These are phyloP conservation scores for Masnerella sp. DNA, from an alignment of 2,888 invertebrate species.

Conservation along the genomic window DNA sequence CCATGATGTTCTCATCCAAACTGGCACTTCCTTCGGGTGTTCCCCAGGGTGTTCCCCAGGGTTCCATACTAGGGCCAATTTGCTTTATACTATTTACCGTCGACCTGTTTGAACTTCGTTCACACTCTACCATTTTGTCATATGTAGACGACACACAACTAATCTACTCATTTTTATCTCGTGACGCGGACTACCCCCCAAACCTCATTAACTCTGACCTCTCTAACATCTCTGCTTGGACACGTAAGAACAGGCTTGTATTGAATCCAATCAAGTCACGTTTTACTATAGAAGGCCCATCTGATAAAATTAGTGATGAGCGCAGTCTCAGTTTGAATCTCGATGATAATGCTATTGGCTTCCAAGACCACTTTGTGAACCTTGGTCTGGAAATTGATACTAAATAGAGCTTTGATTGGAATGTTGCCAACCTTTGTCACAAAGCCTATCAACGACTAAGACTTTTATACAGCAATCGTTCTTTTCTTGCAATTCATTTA, in stretches of 20 bases:
- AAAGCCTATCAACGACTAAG: conserved; percentile 2
- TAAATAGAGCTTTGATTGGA: too few species aligned
- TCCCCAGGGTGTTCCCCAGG: background rate
- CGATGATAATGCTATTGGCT: too few species aligned
- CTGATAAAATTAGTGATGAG: too few species aligned
- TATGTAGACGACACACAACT: background rate
- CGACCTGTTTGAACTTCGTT: background rate
- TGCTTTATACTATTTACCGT: background rate
- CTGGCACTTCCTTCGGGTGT: background rate
- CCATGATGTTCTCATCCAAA: too few species aligned
- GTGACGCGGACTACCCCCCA: background rate
- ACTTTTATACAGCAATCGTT: background rate
- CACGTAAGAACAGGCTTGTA: background rate
- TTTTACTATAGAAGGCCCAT: too few species aligned
- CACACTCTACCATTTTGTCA: background rate
- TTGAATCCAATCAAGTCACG: too few species aligned
- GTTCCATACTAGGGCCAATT: background rate
- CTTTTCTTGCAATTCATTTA: too few species aligned
- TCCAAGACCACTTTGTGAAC: too few species aligned
- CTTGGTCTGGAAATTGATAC: too few species aligned
- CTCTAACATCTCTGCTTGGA: background rate
- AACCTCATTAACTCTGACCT: background rate
- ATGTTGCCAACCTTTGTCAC: background rate
- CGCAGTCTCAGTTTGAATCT: too few species aligned
- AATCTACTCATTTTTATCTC: background rate